Evolutionary conservation across 2,888 invertebrate genomes (phyloP).

Genomic region (Aquatica leii): DNA sequence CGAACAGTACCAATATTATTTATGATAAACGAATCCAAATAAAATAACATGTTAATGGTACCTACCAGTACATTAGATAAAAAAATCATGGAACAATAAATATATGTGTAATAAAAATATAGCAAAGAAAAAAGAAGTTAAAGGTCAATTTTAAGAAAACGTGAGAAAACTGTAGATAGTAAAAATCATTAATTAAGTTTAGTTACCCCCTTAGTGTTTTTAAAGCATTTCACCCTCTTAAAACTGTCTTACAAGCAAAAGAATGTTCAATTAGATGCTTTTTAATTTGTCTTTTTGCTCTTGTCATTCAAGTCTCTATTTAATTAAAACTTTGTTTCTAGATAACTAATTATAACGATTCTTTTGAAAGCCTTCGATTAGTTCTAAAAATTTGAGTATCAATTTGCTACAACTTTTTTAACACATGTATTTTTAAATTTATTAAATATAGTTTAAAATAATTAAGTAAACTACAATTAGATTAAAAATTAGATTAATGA

Average conservation of each 20-base stretch:
- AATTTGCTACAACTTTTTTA: neutral
- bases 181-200: constrained; percentile 46
- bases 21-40: too few relatives aligned
- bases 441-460: too few relatives aligned
- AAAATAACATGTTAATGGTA: too few relatives aligned
- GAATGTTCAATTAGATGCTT: constrained; percentile 48
- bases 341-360: constrained; percentile 33
- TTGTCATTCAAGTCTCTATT: constrained; percentile 38
- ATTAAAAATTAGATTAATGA: too few relatives aligned
- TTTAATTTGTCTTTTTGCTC: constrained; percentile 45
- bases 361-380: constrained; percentile 19
- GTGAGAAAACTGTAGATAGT: constrained; percentile 45
- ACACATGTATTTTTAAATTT: too few relatives aligned
- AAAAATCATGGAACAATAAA: too few relatives aligned
- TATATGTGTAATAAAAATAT: neutral
- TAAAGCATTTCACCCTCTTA: constrained; percentile 35
- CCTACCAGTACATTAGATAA: too few relatives aligned
- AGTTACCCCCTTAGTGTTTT: constrained; percentile 36
- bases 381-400: neutral
- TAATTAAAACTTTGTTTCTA: constrained; percentile 39
- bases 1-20: too few relatives aligned
- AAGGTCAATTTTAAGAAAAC: constrained; percentile 36
- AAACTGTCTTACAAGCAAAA: constrained; percentile 42
- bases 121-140: constrained; percentile 14
- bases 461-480: too few relatives aligned